These are phyloP conservation scores for Protobothrops mucrosquamatus DNA, from an alignment of 2,113 vertebrate genomes.

Conservation along the genomic window DNA sequence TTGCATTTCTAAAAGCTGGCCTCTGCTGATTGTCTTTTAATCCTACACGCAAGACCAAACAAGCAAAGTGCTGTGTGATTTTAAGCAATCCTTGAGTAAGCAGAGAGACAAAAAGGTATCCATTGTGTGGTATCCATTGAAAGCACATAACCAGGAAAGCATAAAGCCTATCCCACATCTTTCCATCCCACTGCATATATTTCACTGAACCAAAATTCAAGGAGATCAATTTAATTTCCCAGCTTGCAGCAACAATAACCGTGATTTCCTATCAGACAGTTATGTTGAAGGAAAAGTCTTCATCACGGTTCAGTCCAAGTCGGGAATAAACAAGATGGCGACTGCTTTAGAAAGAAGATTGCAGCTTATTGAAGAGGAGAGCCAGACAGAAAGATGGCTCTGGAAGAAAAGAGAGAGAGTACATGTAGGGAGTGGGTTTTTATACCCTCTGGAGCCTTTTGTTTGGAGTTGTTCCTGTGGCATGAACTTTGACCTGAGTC, in stretches of 20 bases:
- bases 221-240: constrained; percentile 14
- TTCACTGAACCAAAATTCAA: background rate
- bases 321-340: no score
- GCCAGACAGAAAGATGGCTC: no score
- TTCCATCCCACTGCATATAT: background rate
- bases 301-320: no score
- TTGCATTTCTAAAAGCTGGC: no score
- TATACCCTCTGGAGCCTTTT: no score
- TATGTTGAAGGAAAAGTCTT: background rate
- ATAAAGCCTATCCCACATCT: background rate
- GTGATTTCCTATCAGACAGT: background rate
- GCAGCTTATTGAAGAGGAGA: no score
- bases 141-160: background rate
- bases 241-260: background rate
- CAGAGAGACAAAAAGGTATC: background rate
- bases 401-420: no score
- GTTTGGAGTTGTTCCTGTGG: no score
- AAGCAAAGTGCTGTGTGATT: background rate
- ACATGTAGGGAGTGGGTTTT: no score
- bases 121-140: background rate
- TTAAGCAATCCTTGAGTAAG: background rate
- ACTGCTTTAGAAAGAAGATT: no score
- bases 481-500: no score
- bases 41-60: background rate
- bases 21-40: no score